Evolutionary conservation across 2,888 invertebrate genomes (phyloP), one percentile per base, ranked within the genome.

Genomic region (Spatulosminthurus flaviceps): DNA sequence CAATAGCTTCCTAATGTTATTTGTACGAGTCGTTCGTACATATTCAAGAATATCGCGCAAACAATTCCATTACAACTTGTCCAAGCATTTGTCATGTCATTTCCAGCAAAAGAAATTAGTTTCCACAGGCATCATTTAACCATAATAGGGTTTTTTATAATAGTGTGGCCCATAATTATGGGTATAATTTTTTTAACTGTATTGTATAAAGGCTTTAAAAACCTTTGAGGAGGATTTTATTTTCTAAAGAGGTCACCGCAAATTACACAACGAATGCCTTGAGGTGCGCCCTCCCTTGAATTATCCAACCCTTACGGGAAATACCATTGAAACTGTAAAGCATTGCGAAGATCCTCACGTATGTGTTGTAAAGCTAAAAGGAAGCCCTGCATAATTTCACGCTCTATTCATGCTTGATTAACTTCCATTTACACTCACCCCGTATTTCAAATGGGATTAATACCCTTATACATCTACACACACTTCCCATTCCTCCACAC

Each of bases 401-500:
- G 82, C 79, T 79, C 64, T 76, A 79, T 79, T 75, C 81, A 78
- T 70, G 79, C 78, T 79, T 82, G 82, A 82, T 82, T 82, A 80
- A 82, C 74, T 81, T 78, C 78, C 80, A 82, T 82, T 82, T 82
- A 82, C 81, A 81, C 72, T 75, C 75, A 72, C 51, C 51, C 51
- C n/a, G 51, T 51, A 2, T n/a, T 19, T n/a, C 51, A 19, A 2
- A 51, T 34, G 34, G 9, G 34, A 7, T n/a, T 51, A n/a, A 13
- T 51, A 51, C 51, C n/a, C 2, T 51, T 51, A 51, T 16, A n/a
- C n/a, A 41, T 41, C 41, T 9, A 7, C 16, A 19, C 51, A 2
- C 51, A 19, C 51, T 51, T 7, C 34, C 34, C 9, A 34, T 34
- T 34, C 9, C 9, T 7, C 34, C 9, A 34, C 34, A n/a, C n/a